A percentile compares a stretch with the other conserved stretches of the same genome.
phyloP scores from a whole-genome alignment of 2,888 invertebrate genomes.

The Sthenelais limicola region DNA sequence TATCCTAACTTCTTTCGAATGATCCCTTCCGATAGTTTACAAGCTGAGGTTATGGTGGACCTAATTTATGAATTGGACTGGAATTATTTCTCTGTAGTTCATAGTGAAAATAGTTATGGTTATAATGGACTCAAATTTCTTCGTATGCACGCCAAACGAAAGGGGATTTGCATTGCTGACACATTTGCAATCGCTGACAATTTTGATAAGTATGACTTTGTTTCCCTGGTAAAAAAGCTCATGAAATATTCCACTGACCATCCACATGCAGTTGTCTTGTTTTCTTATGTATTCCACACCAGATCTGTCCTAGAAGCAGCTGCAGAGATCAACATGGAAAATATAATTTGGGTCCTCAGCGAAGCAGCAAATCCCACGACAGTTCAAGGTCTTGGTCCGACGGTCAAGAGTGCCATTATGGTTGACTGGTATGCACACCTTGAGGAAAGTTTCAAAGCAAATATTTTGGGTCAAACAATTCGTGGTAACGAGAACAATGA shows the following conservation, averaged over 20 bases:
- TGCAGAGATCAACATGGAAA: slow-evolving; percentile 1
- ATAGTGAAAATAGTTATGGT: slow-evolving; percentile 20
- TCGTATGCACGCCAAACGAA: background rate
- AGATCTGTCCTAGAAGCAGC: background rate
- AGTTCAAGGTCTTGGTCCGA: background rate
- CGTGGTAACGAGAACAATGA: background rate
- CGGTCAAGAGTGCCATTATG: background rate
- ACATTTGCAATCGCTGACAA: slow-evolving; percentile 12
- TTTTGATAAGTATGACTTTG: background rate
- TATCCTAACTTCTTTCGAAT: slow-evolving; percentile 23
- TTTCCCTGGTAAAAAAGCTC: background rate
- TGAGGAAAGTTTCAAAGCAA: background rate
- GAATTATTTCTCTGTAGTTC: slow-evolving; percentile 15
- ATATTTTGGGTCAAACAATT: background rate
- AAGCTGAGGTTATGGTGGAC: slow-evolving; percentile 5
- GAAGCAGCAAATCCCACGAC: background rate
- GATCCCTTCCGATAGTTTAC: slow-evolving; percentile 25
- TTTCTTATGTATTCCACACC: background rate
- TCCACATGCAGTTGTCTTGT: slow-evolving; percentile 13
- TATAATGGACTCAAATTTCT: slow-evolving; percentile 17
- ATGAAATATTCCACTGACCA: background rate
- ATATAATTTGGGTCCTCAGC: background rate
- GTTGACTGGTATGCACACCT: background rate
- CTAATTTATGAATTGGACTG: slow-evolving; percentile 5
- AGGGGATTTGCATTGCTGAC: slow-evolving; percentile 12